Base-by-base conservation (phyloP, 2,888 invertebrate species). In the Coelogynopora nodosa region DNA sequence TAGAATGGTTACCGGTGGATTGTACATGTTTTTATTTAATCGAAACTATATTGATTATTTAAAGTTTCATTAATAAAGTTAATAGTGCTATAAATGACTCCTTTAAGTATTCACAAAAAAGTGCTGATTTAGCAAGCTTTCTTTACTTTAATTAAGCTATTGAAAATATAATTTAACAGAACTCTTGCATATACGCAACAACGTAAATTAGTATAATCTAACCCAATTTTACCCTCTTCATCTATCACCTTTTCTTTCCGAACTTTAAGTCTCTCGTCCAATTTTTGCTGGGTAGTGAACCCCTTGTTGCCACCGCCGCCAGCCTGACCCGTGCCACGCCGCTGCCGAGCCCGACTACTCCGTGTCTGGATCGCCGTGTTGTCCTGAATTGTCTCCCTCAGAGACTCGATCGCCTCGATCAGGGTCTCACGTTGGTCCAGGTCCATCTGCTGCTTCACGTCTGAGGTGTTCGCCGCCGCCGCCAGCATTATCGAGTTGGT, bases 301-400 rank as follows among this genome's bases (percentile, higher is more conserved):
- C 85, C 67, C 67, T 85, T 67, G 0, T 67, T 67, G 27, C 31
- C 30, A 30, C 31, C 27, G 27, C 31, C n/a, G 27, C 18, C 74
- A 5, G 49, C 18, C 23, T 49, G 2, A 31, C 30, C 31, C 0
- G 67, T 85, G 18, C 74, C 74, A 0, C 86, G 13, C 1, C 81
- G 81, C 30, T 86, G 80, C 30, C 80, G 28, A n/a, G 80, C 29
- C 30, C 86, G n/a, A 5, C 74, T 26, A 5, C 74, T 23, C 2
- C 74, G 18, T 31, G 86, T 82, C 67, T 88, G 88, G 31, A 86
- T 88, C 67, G 67, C 87, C 49, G 89, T 89, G 86, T 89, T 89
- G 30, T 89, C 89, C 67, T 88, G 80, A n/a, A 89, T 88, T 30
- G 88, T 87, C 30, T 89, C 88, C 29, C 89, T 84, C 80, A 89